Conservation (phyloP, 2,113 vertebrate genomes). For the Morone saxatilis region DNA sequence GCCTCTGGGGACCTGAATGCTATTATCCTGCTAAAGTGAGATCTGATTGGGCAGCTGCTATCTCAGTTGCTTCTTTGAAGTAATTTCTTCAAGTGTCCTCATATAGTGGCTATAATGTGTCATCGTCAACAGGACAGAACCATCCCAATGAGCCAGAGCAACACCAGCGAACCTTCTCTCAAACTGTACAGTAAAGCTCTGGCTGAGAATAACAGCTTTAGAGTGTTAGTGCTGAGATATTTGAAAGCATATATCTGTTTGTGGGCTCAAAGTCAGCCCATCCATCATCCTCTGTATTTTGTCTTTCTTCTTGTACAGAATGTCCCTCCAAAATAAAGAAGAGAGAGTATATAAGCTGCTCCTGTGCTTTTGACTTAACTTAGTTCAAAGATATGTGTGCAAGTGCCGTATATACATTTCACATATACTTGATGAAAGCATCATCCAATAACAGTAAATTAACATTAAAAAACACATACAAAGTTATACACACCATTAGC, state of each 20-base stretch:
- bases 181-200: background rate
- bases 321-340: background rate
- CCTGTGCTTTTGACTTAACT: background rate
- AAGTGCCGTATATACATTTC: background rate
- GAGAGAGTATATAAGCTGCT: background rate
- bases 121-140: conserved; percentile 30
- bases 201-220: background rate
- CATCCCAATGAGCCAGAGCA: conserved; percentile 16
- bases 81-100: conserved; percentile 64
- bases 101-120: conserved; percentile 40
- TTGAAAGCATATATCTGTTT: conserved; percentile 11
- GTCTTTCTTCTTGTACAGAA: background rate
- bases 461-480: background rate
- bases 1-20: conserved; percentile 68
- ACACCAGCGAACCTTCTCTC: conserved; percentile 12
- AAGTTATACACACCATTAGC: no score
- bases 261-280: background rate
- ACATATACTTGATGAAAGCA: background rate
- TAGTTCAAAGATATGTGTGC: background rate
- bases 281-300: background rate
- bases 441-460: background rate
- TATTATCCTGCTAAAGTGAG: conserved; percentile 71
- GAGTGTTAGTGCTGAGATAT: background rate
- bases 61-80: conserved; percentile 69
- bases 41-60: conserved; percentile 75